Evolutionary conservation across 2,113 vertebrate species (phyloP).

Genomic region (Pomatostomus ruficeps): DNA sequence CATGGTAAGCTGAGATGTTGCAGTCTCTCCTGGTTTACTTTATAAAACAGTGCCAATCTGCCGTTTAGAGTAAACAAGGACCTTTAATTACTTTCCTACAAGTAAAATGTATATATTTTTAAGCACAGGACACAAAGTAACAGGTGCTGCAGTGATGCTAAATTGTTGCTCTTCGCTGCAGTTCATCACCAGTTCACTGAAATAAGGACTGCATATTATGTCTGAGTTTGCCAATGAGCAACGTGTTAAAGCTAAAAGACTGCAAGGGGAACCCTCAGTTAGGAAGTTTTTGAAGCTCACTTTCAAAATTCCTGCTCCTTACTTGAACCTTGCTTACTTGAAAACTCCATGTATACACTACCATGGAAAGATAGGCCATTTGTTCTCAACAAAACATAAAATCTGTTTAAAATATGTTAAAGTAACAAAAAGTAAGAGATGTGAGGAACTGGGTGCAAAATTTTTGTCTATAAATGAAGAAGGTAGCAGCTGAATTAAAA

Average conservation of each 20-base stretch:
- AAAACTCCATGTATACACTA: background rate
- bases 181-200: background rate
- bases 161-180: background rate
- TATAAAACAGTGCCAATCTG: background rate
- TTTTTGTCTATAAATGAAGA: background rate
- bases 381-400: background rate
- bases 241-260: background rate
- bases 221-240: background rate
- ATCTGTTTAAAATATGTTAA: background rate
- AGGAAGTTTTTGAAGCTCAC: background rate
- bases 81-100: background rate
- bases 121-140: background rate
- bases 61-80: background rate
- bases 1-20: background rate
- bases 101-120: background rate
- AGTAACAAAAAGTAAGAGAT: background rate
- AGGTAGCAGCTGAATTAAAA: background rate
- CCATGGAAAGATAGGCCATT: background rate
- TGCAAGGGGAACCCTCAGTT: background rate
- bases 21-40: background rate
- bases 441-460: background rate
- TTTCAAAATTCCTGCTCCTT: background rate
- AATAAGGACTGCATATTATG: background rate
- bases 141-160: background rate
- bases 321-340: background rate